Base-by-base conservation (phyloP, 92 coral and sea anemone species). In the Micromussa lordhowensis region DNA sequence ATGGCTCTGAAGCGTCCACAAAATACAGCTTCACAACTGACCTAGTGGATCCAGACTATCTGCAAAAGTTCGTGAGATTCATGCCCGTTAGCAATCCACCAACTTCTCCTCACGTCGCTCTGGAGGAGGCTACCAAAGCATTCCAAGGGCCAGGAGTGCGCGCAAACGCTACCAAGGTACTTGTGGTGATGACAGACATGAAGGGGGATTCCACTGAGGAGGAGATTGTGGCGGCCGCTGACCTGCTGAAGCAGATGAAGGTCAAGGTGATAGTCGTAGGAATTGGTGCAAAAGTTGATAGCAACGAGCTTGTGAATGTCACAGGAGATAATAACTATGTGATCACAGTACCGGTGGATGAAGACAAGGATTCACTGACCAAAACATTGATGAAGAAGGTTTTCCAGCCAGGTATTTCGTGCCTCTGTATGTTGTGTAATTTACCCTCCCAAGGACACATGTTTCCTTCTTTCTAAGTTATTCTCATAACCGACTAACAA, bases 111-210 rank as follows among this genome's bases (percentile, higher is more conserved):
- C 83, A 92, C 68, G 92, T 78, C 53, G 98, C 98, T 16, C 86
- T 95, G 61, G 81, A 91, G 57, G 86, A 79, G 66, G 96, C 96
- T 0, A 28, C 88, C 31, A 79, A 84, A 48, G 92, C 94, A 3
- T 95, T 94, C 71, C 66, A 81, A 49, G 94, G 93, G 26, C 59
- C 77, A 22, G 95, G 96, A 22, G 95, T 88, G 11, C 91, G 98
- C 58, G 80, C 91, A 14, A 92, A 90, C 82, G 95, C 92, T 54
- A 75, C 86, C 18, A 90, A 93, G 90, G 92, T 94, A 3, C 91
- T 97, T 49, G 96, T 97, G 44, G 87, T 97, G n/a, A 86, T 97
- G 77, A 92, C 98, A 0, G 98, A 97, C 89, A 89, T 81, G 54
- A 81, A 69, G 40, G 85, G 90, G 44, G 85, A 87, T 51, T 79